Evolutionary conservation across 1,140 invertebrate species (phyloP).

Genomic region (Thalassaphorura encarpata): DNA sequence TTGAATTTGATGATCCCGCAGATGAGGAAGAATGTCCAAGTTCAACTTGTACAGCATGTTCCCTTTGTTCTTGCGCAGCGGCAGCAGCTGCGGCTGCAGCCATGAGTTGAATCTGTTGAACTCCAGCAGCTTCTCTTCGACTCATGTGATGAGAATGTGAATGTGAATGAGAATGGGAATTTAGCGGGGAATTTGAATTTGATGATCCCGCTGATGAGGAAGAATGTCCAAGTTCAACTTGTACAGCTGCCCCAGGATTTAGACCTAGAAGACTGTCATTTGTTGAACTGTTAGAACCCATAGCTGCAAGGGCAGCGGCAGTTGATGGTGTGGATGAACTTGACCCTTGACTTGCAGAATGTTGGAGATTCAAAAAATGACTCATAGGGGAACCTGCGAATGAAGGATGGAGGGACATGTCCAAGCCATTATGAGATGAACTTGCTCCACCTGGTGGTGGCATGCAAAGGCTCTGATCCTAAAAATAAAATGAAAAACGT

Average conservation of each 20-base stretch:
- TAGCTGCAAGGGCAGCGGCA: not conserved
- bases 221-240: not conserved
- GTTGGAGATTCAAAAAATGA: not conserved
- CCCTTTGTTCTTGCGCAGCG: too few species aligned
- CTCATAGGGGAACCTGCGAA: constrained; percentile 3
- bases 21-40: not conserved
- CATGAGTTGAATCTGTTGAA: too few species aligned
- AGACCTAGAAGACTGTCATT: not conserved
- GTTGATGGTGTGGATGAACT: not conserved
- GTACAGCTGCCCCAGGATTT: not conserved
- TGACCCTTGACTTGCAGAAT: too few species aligned
- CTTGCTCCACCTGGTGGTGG: not conserved
- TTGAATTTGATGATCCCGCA: too few species aligned
- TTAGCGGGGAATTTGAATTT: too few species aligned
- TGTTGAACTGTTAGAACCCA: constrained; percentile 41
- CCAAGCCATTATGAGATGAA: constrained; percentile 25
- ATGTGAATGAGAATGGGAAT: too few species aligned
- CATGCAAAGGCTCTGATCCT: not conserved
- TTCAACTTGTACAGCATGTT: not conserved
- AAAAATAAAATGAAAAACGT: not conserved
- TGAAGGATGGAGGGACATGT: constrained; percentile 26
- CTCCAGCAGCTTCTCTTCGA: too few species aligned
- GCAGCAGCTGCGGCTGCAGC: too few species aligned
- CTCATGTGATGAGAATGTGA: too few species aligned
- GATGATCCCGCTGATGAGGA: too few species aligned